Conservation (phyloP, 2,888 invertebrate genomes). For the Diaprepes abbreviatus region DNA sequence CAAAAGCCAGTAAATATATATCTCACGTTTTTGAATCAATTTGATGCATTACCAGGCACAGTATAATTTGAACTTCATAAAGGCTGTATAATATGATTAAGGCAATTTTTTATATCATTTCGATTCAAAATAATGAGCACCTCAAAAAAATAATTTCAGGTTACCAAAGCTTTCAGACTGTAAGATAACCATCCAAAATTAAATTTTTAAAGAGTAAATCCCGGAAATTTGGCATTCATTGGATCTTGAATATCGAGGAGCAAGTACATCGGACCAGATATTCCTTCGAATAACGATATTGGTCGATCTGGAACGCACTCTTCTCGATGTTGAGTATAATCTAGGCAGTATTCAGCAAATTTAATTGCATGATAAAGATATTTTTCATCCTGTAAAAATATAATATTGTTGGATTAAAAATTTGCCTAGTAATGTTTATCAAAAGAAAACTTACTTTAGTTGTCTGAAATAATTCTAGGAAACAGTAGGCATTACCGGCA, state of each 20-base stretch:
- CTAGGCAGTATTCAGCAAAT: slow-evolving; percentile 86
- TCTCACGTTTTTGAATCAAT: background rate
- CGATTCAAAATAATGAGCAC: slow-evolving; percentile 3
- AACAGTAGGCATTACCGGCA: slow-evolving; percentile 88
- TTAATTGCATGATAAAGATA: slow-evolving; percentile 83
- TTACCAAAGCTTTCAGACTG: slow-evolving; percentile 20
- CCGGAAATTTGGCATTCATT: slow-evolving; percentile 81
- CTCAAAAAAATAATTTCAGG: background rate
- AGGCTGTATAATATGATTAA: background rate
- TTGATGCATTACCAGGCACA: background rate
- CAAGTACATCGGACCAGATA: slow-evolving; percentile 84
- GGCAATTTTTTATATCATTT: background rate
- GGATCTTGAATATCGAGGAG: slow-evolving; percentile 78
- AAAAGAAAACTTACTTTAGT: slow-evolving; percentile 72
- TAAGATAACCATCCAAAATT: background rate
- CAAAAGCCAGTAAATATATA: no score
- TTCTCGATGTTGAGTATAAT: slow-evolving; percentile 78
- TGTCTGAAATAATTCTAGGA: slow-evolving; percentile 82
- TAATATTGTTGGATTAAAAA: no score
- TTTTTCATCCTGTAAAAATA: slow-evolving; percentile 71
- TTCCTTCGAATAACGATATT: slow-evolving; percentile 86
- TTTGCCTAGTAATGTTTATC: no score
- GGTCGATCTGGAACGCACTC: slow-evolving; percentile 83
- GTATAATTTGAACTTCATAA: background rate
- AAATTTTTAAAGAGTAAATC: slow-evolving; percentile 66